Conservation (phyloP, 2,113 vertebrate genomes). For the Apistogramma diplotaenia region DNA sequence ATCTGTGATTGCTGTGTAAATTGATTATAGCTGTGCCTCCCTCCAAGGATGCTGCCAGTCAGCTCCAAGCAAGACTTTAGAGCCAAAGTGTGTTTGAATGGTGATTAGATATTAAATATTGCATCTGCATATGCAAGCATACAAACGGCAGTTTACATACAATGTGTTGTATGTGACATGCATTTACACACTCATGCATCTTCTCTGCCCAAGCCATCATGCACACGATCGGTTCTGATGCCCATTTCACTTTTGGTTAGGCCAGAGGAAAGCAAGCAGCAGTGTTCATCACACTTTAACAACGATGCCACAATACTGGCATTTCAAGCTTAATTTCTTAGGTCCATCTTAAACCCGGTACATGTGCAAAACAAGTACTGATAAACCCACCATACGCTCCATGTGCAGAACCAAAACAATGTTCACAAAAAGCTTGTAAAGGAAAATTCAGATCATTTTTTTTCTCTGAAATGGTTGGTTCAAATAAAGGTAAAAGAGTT, state of each 20-base stretch:
- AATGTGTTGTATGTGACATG: not conserved
- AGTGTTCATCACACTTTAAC: not conserved
- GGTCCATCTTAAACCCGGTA: not conserved
- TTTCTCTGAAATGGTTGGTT: too few relatives aligned
- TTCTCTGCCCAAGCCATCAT: not conserved
- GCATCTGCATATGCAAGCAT: not conserved
- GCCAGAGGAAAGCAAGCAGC: not conserved
- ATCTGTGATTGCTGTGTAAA: conserved; percentile 72
- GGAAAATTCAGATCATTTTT: not conserved
- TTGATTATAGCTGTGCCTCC: conserved; percentile 65
- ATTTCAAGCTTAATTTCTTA: too few relatives aligned
- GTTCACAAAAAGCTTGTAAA: not conserved
- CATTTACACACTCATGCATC: not conserved
- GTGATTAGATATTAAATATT: conserved; percentile 17
- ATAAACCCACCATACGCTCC: not conserved
- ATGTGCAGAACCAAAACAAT: not conserved
- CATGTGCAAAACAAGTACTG: not conserved
- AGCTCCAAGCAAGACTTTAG: conserved; percentile 17
- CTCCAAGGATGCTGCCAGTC: conserved; percentile 57
- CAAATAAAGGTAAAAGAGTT: too few relatives aligned
- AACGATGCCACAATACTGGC: not conserved
- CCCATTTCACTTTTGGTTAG: not conserved
- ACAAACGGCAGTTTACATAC: not conserved
- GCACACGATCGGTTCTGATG: not conserved
- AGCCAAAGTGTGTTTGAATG: not conserved